phyloP scores from a whole-genome alignment of 2,888 invertebrate species.

The Mythimna impura region DNA sequence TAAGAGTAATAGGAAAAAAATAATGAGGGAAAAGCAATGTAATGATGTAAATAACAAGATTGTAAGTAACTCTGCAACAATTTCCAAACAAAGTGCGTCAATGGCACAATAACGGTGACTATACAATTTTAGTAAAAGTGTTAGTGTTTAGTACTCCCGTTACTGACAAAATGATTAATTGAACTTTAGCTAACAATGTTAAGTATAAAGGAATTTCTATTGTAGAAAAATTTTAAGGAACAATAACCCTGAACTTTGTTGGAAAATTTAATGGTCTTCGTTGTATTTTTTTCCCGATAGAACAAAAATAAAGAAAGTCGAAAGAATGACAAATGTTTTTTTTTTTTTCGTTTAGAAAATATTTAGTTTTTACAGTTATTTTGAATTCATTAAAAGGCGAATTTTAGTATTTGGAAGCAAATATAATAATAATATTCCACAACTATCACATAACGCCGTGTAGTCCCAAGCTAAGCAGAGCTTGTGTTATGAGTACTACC shows the following conservation, averaged over 20 bases:
- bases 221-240: not conserved
- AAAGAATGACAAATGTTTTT: not conserved
- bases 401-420: too few relatives aligned
- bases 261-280: not conserved
- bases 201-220: constrained; percentile 8
- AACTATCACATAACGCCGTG: too few relatives aligned
- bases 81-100: not conserved
- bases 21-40: too few relatives aligned
- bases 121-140: not conserved
- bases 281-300: accelerated
- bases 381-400: too few relatives aligned
- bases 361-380: too few relatives aligned
- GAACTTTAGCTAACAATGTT: constrained; percentile 13
- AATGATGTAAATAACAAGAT: not conserved
- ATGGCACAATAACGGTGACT: constrained; percentile 6
- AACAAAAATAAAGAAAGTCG: too few relatives aligned
- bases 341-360: too few relatives aligned
- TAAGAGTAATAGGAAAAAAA: too few relatives aligned
- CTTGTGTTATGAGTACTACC: too few relatives aligned
- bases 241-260: not conserved
- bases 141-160: not conserved
- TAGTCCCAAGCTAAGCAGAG: too few relatives aligned
- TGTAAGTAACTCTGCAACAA: not conserved
- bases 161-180: constrained; percentile 37
- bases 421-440: too few relatives aligned